phyloP scores from a whole-genome alignment of 2,888 invertebrate genomes.

The Amblyjoppa fuscipennis region DNA sequence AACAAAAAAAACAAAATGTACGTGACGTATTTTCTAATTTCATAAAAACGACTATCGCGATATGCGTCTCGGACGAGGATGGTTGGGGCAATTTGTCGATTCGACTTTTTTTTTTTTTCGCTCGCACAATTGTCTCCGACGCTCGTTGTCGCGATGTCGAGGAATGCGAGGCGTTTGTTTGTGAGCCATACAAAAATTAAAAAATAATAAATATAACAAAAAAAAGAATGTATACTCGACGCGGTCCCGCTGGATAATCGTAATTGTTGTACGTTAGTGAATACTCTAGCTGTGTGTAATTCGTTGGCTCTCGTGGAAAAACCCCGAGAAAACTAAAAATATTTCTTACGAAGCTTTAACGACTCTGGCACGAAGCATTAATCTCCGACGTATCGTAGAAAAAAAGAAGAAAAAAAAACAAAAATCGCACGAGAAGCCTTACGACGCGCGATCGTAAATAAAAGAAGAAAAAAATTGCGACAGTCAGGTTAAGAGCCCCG shows the following conservation, averaged over 20 bases:
- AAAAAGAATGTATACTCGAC: constrained; percentile 2
- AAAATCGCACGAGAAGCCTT: constrained; percentile 20
- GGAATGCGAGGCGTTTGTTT: neutral
- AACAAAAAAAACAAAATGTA: constrained; percentile 28
- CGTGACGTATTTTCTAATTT: constrained; percentile 67
- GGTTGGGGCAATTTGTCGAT: constrained; percentile 72
- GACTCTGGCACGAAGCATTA: constrained; percentile 19
- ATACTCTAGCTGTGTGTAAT: constrained; percentile 55
- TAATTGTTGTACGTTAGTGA: constrained; percentile 55
- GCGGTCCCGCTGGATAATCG: constrained; percentile 34
- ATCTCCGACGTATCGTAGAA: constrained; percentile 25
- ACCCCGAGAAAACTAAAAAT: neutral
- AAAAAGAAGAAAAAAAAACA: neutral
- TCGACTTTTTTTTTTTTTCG: constrained; percentile 65
- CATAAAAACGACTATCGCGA: constrained; percentile 61
- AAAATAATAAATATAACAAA: neutral
- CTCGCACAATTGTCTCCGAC: constrained; percentile 15
- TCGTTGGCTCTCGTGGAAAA: constrained; percentile 42
- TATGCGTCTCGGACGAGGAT: constrained; percentile 56
- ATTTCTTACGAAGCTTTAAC: constrained; percentile 27
- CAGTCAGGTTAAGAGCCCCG: neutral
- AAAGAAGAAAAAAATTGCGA: neutral
- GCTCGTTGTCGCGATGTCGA: neutral
- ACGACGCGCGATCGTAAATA: neutral
- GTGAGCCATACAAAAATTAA: neutral